These are phyloP conservation scores for Netelia virgata DNA, from an alignment of 2,888 invertebrate genomes.

Conservation along the genomic window DNA sequence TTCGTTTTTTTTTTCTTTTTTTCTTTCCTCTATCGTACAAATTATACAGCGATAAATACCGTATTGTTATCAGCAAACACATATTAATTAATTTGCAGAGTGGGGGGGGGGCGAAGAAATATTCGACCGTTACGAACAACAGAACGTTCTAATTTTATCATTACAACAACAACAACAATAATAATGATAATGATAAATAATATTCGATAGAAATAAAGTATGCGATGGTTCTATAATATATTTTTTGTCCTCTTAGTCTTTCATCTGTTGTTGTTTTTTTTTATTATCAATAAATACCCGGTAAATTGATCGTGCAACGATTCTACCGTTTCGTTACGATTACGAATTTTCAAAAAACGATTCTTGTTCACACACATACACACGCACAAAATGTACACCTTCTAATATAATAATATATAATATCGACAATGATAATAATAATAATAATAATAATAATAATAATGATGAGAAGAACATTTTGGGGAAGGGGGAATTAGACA, in stretches of 20 bases:
- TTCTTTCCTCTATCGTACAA: constrained; percentile 58
- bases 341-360: constrained; percentile 58
- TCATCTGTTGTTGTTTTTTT: constrained; percentile 9
- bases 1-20: constrained; percentile 34
- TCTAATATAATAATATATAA: constrained; percentile 52
- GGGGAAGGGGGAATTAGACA: constrained; percentile 39
- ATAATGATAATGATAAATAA: constrained; percentile 54
- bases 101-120: not conserved
- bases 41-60: constrained; percentile 63
- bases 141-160: constrained; percentile 35
- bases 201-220: constrained; percentile 55
- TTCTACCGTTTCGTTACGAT: constrained; percentile 63
- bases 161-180: constrained; percentile 13
- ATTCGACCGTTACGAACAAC: constrained; percentile 44
- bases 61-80: constrained; percentile 22
- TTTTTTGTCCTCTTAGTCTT: not conserved
- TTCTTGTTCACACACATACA: constrained; percentile 18
- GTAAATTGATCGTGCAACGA: constrained; percentile 55
- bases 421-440: constrained; percentile 42
- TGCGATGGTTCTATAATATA: constrained; percentile 28
- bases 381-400: constrained; percentile 10
- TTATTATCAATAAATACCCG: constrained; percentile 31
- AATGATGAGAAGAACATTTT: constrained; percentile 31
- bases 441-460: constrained; percentile 40
- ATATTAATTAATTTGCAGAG: constrained; percentile 11